phyloP scores from a whole-genome alignment of 2,797 vertebrate species.

The Sebastes paucispinis region DNA sequence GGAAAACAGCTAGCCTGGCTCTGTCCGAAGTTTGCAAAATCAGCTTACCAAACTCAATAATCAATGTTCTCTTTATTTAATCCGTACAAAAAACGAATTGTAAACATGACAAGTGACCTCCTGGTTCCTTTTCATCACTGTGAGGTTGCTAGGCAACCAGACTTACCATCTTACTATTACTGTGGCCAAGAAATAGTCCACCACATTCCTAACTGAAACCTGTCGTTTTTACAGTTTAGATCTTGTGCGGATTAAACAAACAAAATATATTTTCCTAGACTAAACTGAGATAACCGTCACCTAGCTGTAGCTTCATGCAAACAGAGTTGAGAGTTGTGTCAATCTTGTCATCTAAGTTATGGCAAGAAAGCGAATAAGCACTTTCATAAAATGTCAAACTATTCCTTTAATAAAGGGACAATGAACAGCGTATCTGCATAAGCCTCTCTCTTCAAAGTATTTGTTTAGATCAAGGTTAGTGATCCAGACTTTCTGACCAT shows the following conservation, averaged over 20 bases:
- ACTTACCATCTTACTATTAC: neutral
- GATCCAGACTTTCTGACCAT: neutral
- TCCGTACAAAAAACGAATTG: accelerated
- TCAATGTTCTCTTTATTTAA: neutral
- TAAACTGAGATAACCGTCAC: accelerated
- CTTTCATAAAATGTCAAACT: neutral
- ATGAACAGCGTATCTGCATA: neutral
- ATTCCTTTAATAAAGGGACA: neutral
- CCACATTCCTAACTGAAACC: neutral
- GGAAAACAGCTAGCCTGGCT: neutral
- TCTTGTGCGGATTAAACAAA: neutral
- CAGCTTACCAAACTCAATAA: neutral
- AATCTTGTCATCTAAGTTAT: neutral
- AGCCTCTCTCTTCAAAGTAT: neutral
- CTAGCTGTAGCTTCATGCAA: neutral
- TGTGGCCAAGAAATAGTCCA: neutral
- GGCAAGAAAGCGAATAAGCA: neutral
- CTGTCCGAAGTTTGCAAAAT: neutral
- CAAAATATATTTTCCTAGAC: neutral
- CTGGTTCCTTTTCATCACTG: neutral
- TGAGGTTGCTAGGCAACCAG: neutral
- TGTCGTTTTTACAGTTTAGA: accelerated
- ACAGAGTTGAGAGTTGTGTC: neutral
- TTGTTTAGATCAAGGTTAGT: neutral
- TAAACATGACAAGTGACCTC: neutral